These are phyloP conservation scores for Tarsius wallacei DNA, from an alignment of 2,797 vertebrate species.

Conservation along the genomic window DNA sequence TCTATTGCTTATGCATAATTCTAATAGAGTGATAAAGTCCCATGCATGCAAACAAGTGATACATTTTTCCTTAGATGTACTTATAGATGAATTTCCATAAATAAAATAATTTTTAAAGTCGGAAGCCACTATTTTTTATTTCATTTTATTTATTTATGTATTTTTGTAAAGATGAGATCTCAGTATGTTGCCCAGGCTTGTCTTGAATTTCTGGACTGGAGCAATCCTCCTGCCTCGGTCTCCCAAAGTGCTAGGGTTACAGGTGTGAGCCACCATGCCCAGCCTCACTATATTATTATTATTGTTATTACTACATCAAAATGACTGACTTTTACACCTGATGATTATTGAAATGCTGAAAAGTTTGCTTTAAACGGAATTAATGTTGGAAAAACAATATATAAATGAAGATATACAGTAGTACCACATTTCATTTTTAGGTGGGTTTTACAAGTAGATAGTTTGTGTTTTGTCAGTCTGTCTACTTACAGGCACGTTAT, in stretches of 20 bases:
- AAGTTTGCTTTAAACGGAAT: constrained; percentile 33
- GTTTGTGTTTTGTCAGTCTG: not conserved
- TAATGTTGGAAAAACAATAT: not conserved
- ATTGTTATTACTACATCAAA: constrained; percentile 4
- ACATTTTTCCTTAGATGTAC: constrained; percentile 40
- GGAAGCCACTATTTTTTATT: not conserved
- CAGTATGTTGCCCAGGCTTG: too few species aligned
- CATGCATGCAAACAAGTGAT: not conserved
- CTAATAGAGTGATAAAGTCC: not conserved
- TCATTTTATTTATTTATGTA: too few species aligned
- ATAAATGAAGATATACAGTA: constrained; percentile 20
- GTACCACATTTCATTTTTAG: not conserved
- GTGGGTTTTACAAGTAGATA: not conserved
- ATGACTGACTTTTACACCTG: constrained; percentile 41
- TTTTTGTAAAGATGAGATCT: too few species aligned
- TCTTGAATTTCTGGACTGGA: too few species aligned
- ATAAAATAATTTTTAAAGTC: constrained; percentile 16
- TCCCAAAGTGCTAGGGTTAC: too few species aligned
- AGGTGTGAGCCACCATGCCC: not conserved
- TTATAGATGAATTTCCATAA: not conserved
- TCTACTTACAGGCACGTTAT: not conserved
- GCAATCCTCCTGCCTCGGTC: too few species aligned
- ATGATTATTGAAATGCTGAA: constrained; percentile 31
- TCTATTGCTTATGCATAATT: constrained; percentile 29
- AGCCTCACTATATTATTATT: not conserved